Evolutionary conservation across 2,113 vertebrate species (phyloP), one percentile per base, ranked within the genome.

Genomic region (Falcunculus frontatus): DNA sequence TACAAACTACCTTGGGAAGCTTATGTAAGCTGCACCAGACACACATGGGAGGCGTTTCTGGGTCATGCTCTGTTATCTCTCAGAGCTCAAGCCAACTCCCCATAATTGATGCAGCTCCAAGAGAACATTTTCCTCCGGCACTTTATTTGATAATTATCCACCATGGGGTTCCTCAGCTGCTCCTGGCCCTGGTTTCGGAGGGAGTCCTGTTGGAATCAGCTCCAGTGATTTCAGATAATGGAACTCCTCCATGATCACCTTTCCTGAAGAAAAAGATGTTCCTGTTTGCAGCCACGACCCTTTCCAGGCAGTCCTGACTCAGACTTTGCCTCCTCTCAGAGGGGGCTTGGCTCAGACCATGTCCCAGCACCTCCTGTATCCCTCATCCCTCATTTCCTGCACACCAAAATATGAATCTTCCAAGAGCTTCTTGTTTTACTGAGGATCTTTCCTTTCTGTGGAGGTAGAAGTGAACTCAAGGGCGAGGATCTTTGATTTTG

Each of bases 121-220:
- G 52, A 91, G 92, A 93, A 96, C 82, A 88, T 95, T 94, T 86
- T 73, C 95, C 85, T 81, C 72, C 12, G 79, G 95, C 90, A 7
- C 27, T 83, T 76, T 5, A 18, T 63, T 80, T 83, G 83, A 80
- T 96, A 94, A 93, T 96, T 96, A 59, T 47, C 82, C 79, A 13
- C 87, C 22, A 3, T 16, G 18, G 92, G 85, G 92, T 60, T 94
- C 84, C 88, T 94, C 72, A 75, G 63, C 93, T 92, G 88, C 7
- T 63, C 10, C 4, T 86, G 64, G 93, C 60, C 30, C 7, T 5
- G 53, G 22, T 47, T 79, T 1, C 83, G 75, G 46, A 41, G 53
- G 10, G 42, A 41, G 50, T 26, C 52, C 78, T 77, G 79, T 25
- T 83, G 82, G 42, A 72, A 37, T 70, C 76, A 47, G 44, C 25